phyloP scores from a whole-genome alignment of 2,113 vertebrate genomes.

The Hassar affinis region DNA sequence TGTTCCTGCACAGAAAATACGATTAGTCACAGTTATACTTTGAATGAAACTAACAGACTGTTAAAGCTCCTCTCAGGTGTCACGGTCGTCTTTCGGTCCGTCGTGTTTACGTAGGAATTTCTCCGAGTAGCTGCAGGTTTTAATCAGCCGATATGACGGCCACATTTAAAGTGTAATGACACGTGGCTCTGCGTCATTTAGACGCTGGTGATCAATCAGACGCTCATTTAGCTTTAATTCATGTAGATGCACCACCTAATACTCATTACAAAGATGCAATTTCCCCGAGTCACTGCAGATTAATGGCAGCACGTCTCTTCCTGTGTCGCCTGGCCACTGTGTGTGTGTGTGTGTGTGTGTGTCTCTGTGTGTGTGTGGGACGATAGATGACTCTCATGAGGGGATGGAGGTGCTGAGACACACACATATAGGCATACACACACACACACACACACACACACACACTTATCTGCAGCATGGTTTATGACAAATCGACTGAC shows the following conservation, averaged over 20 bases:
- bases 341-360: constrained; percentile 33
- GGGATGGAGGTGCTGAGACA: constrained; percentile 46
- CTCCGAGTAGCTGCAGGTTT: constrained; percentile 55
- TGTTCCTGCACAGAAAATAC: not conserved
- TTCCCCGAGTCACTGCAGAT: constrained; percentile 78
- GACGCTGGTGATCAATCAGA: constrained; percentile 75
- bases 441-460: constrained; percentile 38
- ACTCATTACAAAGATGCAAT: constrained; percentile 83
- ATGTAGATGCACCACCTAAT: constrained; percentile 83
- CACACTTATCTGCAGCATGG: constrained; percentile 40
- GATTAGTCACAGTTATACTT: not conserved
- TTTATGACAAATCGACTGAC: constrained; percentile 49
- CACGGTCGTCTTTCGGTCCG: constrained; percentile 50
- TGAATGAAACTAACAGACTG: not conserved
- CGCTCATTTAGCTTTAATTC: constrained; percentile 81
- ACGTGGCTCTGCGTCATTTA: constrained; percentile 71
- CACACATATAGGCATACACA: constrained; percentile 27
- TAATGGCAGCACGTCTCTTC: constrained; percentile 72
- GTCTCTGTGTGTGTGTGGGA: constrained; percentile 59
- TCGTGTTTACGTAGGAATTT: constrained; percentile 55
- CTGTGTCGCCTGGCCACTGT: constrained; percentile 64
- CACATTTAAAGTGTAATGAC: constrained; percentile 78
- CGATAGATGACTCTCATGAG: constrained; percentile 74
- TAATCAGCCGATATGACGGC: constrained; percentile 78
- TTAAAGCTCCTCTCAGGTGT: constrained; percentile 21